These are phyloP conservation scores for Phyllostomus discolor DNA, from an alignment of 2,113 vertebrate genomes.

Conservation along the genomic window DNA sequence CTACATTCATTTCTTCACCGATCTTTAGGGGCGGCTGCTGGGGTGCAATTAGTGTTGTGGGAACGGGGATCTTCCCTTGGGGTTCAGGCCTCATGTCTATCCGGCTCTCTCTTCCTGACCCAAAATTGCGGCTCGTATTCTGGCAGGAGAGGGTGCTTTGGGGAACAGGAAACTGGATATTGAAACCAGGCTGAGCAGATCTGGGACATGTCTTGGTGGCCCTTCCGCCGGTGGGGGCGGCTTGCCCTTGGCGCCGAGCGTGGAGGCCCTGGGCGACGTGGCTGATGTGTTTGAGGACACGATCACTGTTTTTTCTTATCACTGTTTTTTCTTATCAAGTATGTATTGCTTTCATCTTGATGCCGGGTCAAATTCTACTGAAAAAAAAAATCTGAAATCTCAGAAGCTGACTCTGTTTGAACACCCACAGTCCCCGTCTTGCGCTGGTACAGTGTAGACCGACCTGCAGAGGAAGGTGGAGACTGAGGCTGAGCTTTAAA, in stretches of 20 bases:
- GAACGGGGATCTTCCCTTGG: neutral
- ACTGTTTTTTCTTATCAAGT: neutral
- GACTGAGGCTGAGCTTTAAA: neutral
- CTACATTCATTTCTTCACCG: neutral
- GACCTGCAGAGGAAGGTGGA: neutral
- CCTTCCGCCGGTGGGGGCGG: neutral
- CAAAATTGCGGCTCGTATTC: neutral
- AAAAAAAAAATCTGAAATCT: neutral
- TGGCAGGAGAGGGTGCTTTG: neutral
- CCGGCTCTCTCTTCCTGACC: neutral
- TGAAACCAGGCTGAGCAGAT: neutral
- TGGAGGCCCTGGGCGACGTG: neutral
- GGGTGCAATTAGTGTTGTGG: neutral
- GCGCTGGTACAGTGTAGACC: rapidly evolving
- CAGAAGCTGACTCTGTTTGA: neutral
- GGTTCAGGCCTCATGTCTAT: neutral
- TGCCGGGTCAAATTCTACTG: neutral
- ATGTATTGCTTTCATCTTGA: neutral
- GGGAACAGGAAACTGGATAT: neutral
- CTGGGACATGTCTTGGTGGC: neutral
- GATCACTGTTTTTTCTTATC: neutral
- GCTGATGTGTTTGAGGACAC: neutral
- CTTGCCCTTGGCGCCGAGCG: neutral
- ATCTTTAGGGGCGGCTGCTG: neutral
- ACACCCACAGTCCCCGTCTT: neutral